Evolutionary conservation across 2,797 vertebrate genomes (phyloP), one percentile per base, ranked within the genome.

Genomic region (Alectoris magna): DNA sequence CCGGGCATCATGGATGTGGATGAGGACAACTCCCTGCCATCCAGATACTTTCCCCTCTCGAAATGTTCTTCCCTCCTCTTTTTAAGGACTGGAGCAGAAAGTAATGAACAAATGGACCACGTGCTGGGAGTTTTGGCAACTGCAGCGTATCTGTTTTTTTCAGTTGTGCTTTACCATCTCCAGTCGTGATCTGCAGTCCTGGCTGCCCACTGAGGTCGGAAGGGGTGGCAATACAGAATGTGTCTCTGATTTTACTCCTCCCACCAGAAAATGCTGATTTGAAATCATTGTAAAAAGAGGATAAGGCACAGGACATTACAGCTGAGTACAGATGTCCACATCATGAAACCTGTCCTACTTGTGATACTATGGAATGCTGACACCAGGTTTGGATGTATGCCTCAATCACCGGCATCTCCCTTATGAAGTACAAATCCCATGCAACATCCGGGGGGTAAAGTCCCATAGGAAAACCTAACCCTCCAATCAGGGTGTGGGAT

Each of bases 221-320:
- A 69, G 29, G 13, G 14, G 3, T 51, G 14, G 39, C 12, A 81
- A 62, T 8, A 55, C 31, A 29, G 31, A 39, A 31, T 0, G 0
- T 2, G 3, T 22, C 15, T 60, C 34, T 55, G 38, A 34, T 82
- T 93, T 90, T 67, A 51, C 15, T 36, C 39, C 10, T 3, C 3
- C 3, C 4, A 21, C 8, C 17, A 31, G 29, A 38, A 87, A 6
- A 10, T 41, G 55, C 62, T 74, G 46, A 12, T 3, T 68, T 73
- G 34, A 82, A 90, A 64, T 71, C 53, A 9, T 6, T 27, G 12
- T n/a, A 49, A 74, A 11, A 84, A 74, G 19, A 68, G 62, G 51
- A 59, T 0, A 1, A 39, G 46, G 38, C 36, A 36, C 0, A 1
- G 74, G 39, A 70, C n/a, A 5, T 5, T 27, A 4, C 4, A 48